Evolutionary conservation across 2,113 vertebrate species (phyloP).

Genomic region (Leptodactylus fuscus): DNA sequence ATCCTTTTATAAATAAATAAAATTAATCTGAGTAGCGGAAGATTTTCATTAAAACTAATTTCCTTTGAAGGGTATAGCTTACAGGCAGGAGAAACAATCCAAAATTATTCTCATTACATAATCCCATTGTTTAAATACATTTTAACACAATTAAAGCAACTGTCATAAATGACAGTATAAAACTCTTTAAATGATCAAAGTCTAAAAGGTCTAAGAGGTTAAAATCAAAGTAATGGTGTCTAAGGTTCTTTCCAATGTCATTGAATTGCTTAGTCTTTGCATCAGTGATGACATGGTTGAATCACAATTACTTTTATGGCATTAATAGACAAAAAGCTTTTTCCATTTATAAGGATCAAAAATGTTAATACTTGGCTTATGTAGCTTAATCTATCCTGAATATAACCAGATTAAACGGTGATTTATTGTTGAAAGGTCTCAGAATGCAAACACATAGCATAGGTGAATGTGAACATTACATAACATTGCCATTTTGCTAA

Average conservation of each 20-base stretch:
- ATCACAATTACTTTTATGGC: slow-evolving; percentile 51
- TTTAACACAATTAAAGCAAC: slow-evolving; percentile 33
- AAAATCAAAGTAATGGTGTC: slow-evolving; percentile 54
- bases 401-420: slow-evolving; percentile 54
- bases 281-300: slow-evolving; percentile 43
- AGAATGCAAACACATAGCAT: slow-evolving; percentile 51
- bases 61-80: background rate
- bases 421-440: slow-evolving; percentile 54
- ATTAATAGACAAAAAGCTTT: slow-evolving; percentile 59
- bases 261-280: slow-evolving; percentile 44
- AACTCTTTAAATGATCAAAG: slow-evolving; percentile 47
- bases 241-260: slow-evolving; percentile 47
- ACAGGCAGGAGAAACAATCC: background rate
- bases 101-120: background rate
- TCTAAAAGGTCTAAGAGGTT: slow-evolving; percentile 32
- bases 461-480: slow-evolving; percentile 58
- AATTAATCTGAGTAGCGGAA: too few species aligned
- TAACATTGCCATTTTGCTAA: slow-evolving; percentile 63
- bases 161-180: slow-evolving; percentile 27
- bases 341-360: slow-evolving; percentile 58
- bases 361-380: slow-evolving; percentile 58
- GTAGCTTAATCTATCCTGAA: slow-evolving; percentile 52
- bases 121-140: background rate
- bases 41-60: background rate
- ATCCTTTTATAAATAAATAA: too few species aligned